Evolutionary conservation across 2,888 invertebrate species (phyloP), one percentile per base, ranked within the genome.

Genomic region (Hoplodrina ambigua): DNA sequence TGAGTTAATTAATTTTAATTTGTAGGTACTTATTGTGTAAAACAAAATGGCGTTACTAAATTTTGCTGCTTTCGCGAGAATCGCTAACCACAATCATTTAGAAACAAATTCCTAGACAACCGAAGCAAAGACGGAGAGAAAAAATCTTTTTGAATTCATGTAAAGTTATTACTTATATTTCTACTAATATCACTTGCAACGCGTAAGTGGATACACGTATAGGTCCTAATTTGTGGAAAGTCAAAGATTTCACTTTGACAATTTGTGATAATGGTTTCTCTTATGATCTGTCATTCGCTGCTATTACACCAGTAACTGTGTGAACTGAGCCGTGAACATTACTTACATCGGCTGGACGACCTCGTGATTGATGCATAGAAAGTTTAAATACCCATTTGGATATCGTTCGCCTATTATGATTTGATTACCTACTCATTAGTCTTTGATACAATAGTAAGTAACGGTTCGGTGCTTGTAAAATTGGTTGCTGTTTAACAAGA

Each of bases 301-400:
- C 82, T 86, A 87, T 90, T 90, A 91, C 89, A 89, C 89, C 79
- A 84, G 84, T 87, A 88, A 78, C 85, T 81, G 87, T 92, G 92
- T 92, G 93, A 92, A 92, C 88, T 90, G 89, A 91, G 87, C 88
- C 91, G 87, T 90, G 89, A 90, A 92, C 91, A 87, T 87, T 88
- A 88, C 87, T 88, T 86, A 89, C 75, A 78, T 84, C 81, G 83
- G 83, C 83, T 82, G 80, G 78, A 85, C 84, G 85, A 89, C 84
- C 89, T 83, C 80, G 84, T 93, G 94, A 94, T 94, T 90, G 93
- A 94, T 94, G 91, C 83, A 85, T 94, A 93, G 94, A 95, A 95
- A 95, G 94, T 91, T 84, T 87, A 85, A 85, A 88, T 87, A 87
- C 85, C 86, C 86, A 90, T 90, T 90, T 83, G 84, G 81, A 84